These are phyloP conservation scores for Alcedo atthis DNA, from an alignment of 2,797 vertebrate genomes.

Conservation along the genomic window DNA sequence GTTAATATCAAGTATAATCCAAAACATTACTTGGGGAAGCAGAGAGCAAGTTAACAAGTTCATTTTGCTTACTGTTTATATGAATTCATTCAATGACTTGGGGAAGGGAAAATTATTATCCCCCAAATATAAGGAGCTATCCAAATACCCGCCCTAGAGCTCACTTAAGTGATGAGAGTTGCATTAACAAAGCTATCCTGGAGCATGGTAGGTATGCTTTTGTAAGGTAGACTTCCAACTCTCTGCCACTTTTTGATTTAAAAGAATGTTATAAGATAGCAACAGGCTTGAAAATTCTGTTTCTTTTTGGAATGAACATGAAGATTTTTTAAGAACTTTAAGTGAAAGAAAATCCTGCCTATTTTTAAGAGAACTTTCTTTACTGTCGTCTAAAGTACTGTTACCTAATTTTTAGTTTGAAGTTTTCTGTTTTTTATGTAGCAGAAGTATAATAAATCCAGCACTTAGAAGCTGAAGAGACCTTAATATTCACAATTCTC, in stretches of 20 bases:
- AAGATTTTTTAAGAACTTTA: neutral
- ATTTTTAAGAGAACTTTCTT: neutral
- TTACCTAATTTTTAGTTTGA: neutral
- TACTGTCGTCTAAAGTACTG: neutral
- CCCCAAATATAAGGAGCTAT: neutral
- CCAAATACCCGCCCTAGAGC: neutral
- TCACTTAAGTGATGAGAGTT: neutral
- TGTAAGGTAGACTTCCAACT: neutral
- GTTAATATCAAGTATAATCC: neutral
- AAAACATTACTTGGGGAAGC: neutral
- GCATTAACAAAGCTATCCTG: neutral
- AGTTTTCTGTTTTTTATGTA: neutral
- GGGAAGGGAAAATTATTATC: neutral
- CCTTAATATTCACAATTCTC: neutral
- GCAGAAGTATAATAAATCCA: neutral
- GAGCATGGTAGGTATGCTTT: neutral
- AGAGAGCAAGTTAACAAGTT: neutral
- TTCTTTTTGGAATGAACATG: neutral
- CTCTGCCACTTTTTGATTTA: neutral
- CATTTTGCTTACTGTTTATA: conserved; percentile 8
- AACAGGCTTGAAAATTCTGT: neutral
- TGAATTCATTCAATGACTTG: neutral
- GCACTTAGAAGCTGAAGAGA: neutral
- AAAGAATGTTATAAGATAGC: neutral
- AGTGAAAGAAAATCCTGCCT: neutral